Evolutionary conservation across 2,888 invertebrate species (phyloP), one percentile per base, ranked within the genome.

Genomic region (Ornithoptera alexandrae): DNA sequence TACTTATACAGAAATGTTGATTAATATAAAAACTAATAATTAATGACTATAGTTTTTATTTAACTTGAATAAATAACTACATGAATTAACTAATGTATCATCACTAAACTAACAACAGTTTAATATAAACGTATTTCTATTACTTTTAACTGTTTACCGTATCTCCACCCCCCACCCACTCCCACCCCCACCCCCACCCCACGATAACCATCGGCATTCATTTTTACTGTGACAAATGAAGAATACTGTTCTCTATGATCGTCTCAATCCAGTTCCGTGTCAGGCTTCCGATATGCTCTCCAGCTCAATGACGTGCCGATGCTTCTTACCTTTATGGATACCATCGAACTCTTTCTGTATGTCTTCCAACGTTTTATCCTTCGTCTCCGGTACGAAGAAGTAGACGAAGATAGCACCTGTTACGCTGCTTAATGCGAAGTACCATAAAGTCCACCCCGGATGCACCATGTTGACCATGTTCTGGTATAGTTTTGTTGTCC

Each of bases 341-440:
- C 93, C 93, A 62, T 89, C 87, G 46, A 94, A 88, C 71, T 94
- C 90, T 70, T 90, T 84, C 71, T 93, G 93, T 56, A 95, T 94
- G 74, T 95, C 93, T 59, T 92, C 84, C 61, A 94, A 75, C 5
- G 89, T 92, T 75, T 93, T 93, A 0, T 92, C 94, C 81, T 94
- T 94, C 0, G 95, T 95, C 84, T 97, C 97, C 0, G 96, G 96
- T 0, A 97, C 94, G 64, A 94, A 89, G 72, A 94, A 88, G 67
- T 93, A 93, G 0, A 95, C 94, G 81, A 96, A 96, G 46, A 94
- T 78, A 0, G 94, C 85, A 0, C 94, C 94, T 15, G 94, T 71
- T 0, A 94, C 75, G 75, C 95, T 95, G 39, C 94, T 92, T 0
- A 91, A 82, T 1, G 94, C 94, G 83, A 96, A 97, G 70, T 95